Evolutionary conservation across 2,113 vertebrate species (phyloP), one percentile per base, ranked within the genome.

Genomic region (Tragelaphus imberbis): DNA sequence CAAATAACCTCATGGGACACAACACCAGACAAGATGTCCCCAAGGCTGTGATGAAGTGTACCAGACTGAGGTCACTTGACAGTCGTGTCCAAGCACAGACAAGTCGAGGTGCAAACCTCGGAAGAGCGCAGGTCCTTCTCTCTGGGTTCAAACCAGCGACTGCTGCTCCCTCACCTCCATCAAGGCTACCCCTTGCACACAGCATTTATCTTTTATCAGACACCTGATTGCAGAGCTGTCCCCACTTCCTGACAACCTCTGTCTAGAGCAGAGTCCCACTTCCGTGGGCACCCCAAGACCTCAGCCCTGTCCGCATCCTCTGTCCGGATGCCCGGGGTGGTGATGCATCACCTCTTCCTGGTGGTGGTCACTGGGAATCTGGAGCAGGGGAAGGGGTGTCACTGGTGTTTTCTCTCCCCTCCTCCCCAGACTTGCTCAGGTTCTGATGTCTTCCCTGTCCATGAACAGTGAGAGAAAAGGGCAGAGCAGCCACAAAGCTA

Each of bases 21-120:
- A 19, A 0, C 3, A 5, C 4, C 27, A 4, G 68, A 27, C 30
- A 19, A 65, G 30, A 6, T 2, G 1, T 16, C 47, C 49, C 49
- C 3, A 1, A 23, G 21, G 3, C 27, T 1, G 0, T 12, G 7
- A 14, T 0, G 21, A 33, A 84, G 53, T 5, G 14, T 1, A 2
- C 3, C 5, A 51, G 27, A 92, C 5, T 5, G 27, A 71, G 58
- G 23, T 23, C 21, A 40, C 44, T 13, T n/a, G 2, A 6, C 23
- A 14, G 13, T 23, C 2, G 0, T 68, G 51, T 58, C 30, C 51
- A 17, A 61, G 33, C 53, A 9, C 21, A 27, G 36, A 51, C 10
- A 44, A 12, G 55, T 44, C 6, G 1, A 44, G 2, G 68, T 15
- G 27, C n/a, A 5, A 3, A 7, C 44, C 55, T 49, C 30, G 23